Evolutionary conservation across 2,113 vertebrate genomes (phyloP), one percentile per base, ranked within the genome.

Genomic region (Bostrychus sinensis): DNA sequence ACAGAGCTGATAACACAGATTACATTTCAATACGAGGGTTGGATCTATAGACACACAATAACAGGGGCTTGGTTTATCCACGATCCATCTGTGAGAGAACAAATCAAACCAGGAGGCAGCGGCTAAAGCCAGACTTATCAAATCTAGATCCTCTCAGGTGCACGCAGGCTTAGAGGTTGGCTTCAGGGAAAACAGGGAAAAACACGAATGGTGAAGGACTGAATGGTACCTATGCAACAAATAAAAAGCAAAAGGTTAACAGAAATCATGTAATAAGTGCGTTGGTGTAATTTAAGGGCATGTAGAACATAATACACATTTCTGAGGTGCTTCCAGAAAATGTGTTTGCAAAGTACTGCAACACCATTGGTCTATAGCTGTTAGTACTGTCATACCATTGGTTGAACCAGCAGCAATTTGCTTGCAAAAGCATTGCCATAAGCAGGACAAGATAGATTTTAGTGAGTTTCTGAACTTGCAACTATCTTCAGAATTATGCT

Each of bases 21-120:
- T 72, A 82, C 14, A 34, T 69, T 71, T 77, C 36, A 68, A 32
- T 34, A 69, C 6, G 22, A 71, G 50, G 48, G 28, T 28, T 63
- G 19, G 34, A 19, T 25, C 38, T n/a, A 68, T 13, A 73, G 0
- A 70, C 42, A 19, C 54, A 53, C 28, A 55, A 4, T 13, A 55
- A 23, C 1, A 10, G 12, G 51, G 43, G 56, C 37, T 42, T 8
- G 3, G 67, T 43, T 61, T 66, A 39, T 13, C 56, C 38, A 41
- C 28, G 60, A 56, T 53, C 42, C 51, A 50, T 61, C 61, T 60
- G 48, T 17, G 3, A 19, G 6, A 19, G 16, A 5, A 19, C n/a
- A 43, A 3, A 17, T 8, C 42, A 43, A 43, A 41, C n/a, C 42
- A 8, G 13, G 14, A 56, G 45, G 19, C 10, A 13, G 11, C 64